A percentile compares a stretch with the other conserved stretches of the same genome.
Conservation (phyloP, 1,140 invertebrate species). For the Helicoverpa armigera region DNA sequence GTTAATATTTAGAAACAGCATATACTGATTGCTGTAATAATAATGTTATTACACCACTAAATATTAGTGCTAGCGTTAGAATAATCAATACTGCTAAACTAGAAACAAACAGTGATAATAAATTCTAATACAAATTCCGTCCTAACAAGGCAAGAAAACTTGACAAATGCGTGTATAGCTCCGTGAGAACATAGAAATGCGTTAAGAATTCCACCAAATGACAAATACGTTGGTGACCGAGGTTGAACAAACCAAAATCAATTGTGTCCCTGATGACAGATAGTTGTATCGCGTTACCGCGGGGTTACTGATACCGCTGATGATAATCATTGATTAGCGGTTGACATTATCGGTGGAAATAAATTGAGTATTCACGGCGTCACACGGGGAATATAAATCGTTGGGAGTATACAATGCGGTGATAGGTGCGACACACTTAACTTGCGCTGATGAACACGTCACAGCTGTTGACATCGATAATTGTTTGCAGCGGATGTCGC, state of each 20-base stretch:
- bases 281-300: slow-evolving; percentile 60
- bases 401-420: slow-evolving; percentile 54
- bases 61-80: not conserved
- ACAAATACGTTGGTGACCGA: slow-evolving; percentile 33
- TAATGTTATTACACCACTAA: slow-evolving; percentile 1
- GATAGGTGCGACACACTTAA: slow-evolving; percentile 40
- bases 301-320: slow-evolving; percentile 54
- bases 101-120: not conserved
- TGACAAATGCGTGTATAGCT: slow-evolving; percentile 16
- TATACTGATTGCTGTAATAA: not conserved
- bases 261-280: slow-evolving; percentile 60
- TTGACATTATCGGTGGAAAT: slow-evolving; percentile 69
- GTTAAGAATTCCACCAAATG: slow-evolving; percentile 36
- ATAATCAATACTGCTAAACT: slow-evolving; percentile 1
- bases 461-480: slow-evolving; percentile 1
- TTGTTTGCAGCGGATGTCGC: not conserved
- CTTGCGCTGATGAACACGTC: slow-evolving; percentile 39
- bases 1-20: not conserved
- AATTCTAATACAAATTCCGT: slow-evolving; percentile 24
- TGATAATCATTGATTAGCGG: slow-evolving; percentile 63
- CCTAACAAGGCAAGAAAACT: slow-evolving; percentile 20
- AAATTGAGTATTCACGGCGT: slow-evolving; percentile 63
- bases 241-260: slow-evolving; percentile 33
- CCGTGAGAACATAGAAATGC: slow-evolving; percentile 24
- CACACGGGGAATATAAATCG: slow-evolving; percentile 59